A percentile compares a stretch with the other conserved stretches of the same genome.
Conservation (phyloP, 2,113 vertebrate genomes). For the Melanotaenia duboulayi region DNA sequence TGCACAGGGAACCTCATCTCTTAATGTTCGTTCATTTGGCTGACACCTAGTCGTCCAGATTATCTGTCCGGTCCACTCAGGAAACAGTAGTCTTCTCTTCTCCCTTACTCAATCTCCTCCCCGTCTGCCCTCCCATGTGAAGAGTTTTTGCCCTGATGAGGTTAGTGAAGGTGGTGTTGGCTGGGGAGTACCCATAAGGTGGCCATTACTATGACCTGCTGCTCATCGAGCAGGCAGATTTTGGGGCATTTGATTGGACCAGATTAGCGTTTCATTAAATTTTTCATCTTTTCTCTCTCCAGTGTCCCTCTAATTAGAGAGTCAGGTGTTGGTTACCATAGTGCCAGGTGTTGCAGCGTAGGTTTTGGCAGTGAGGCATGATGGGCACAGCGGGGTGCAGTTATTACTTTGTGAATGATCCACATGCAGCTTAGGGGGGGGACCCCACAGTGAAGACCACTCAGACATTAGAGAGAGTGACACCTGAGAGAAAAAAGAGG, state of each 20-base stretch:
- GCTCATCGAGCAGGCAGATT: constrained; percentile 44
- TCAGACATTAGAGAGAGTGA: constrained; percentile 50
- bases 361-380: constrained; percentile 66
- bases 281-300: constrained; percentile 60
- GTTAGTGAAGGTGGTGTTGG: constrained; percentile 49
- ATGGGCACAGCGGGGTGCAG: constrained; percentile 48
- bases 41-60: constrained; percentile 40
- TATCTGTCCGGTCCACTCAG: constrained; percentile 48
- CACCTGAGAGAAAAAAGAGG: constrained; percentile 33
- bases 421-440: constrained; percentile 16
- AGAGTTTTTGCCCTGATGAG: constrained; percentile 45
- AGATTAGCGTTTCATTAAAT: constrained; percentile 65
- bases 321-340: constrained; percentile 69
- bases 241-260: constrained; percentile 48
- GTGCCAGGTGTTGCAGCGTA: constrained; percentile 67
- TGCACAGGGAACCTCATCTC: constrained; percentile 59
- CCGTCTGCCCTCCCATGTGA: constrained; percentile 9
- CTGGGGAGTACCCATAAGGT: constrained; percentile 54
- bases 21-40: constrained; percentile 64
- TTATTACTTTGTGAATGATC: constrained; percentile 47
- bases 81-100: constrained; percentile 23
- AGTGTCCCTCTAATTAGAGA: constrained; percentile 67
- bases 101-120: background rate
- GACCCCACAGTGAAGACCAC: constrained; percentile 30
- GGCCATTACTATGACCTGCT: constrained; percentile 59